A percentile compares a stretch with the other conserved stretches of the same genome.
Evolutionary conservation across 2,888 invertebrate species (phyloP).

Genomic region (Hermodice carunculata): DNA sequence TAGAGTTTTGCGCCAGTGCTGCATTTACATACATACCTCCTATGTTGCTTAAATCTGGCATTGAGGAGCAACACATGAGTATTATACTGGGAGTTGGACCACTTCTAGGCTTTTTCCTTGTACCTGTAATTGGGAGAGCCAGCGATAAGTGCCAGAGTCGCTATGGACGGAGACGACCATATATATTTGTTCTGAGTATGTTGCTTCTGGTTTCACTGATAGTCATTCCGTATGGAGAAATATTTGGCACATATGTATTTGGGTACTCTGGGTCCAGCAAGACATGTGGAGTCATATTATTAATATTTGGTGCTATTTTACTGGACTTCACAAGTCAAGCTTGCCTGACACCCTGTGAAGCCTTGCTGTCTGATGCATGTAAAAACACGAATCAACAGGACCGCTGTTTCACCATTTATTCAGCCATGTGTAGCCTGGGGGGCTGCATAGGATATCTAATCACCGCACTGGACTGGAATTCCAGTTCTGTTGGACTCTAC

Average conservation of each 20-base stretch:
- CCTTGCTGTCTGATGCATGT: constrained; percentile 92
- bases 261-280: constrained; percentile 45
- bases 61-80: constrained; percentile 70
- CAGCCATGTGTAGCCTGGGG: constrained; percentile 95
- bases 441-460: constrained; percentile 92
- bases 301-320: constrained; percentile 84
- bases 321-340: constrained; percentile 97
- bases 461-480: constrained; percentile 87
- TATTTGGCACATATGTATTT: constrained; percentile 46
- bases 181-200: constrained; percentile 68
- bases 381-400: constrained; percentile 91
- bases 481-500: constrained; percentile 73
- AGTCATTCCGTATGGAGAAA: constrained; percentile 67
- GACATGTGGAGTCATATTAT: constrained; percentile 45
- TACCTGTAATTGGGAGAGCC: constrained; percentile 69
- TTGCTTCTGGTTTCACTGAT: constrained; percentile 67
- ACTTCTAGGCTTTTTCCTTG: constrained; percentile 67
- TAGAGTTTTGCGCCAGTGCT: constrained; percentile 71
- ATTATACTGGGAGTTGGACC: constrained; percentile 71
- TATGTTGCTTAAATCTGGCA: constrained; percentile 70
- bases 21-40: constrained; percentile 72
- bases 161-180: constrained; percentile 70
- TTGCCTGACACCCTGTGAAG: constrained; percentile 94
- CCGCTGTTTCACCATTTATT: constrained; percentile 92
- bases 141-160: constrained; percentile 64